A percentile compares a stretch with the other conserved stretches of the same genome.
phyloP scores from a whole-genome alignment of 1,140 invertebrate genomes.

The Cecropterus lyciades region DNA sequence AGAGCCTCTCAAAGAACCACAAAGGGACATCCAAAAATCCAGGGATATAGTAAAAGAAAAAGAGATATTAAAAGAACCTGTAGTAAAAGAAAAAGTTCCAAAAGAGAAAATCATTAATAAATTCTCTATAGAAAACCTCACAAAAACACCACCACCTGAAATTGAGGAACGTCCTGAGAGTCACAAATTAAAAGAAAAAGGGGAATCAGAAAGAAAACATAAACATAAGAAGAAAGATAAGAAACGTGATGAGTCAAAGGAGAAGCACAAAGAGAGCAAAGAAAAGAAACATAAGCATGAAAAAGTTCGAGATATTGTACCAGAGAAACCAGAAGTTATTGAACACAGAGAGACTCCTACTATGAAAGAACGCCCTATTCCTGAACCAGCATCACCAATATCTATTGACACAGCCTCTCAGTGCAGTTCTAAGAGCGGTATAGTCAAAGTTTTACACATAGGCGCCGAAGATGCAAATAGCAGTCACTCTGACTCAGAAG shows the following conservation, averaged over 20 bases:
- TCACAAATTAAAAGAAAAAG: constrained; percentile 79
- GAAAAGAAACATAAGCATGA: constrained; percentile 87
- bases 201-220: constrained; percentile 79
- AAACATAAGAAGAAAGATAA: constrained; percentile 85
- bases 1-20: constrained; percentile 76
- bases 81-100: constrained; percentile 73
- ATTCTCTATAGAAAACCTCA: constrained; percentile 79
- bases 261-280: constrained; percentile 84
- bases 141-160: constrained; percentile 71
- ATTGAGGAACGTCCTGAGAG: constrained; percentile 66
- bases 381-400: constrained; percentile 76
- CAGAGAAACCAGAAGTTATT: constrained; percentile 73
- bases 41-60: constrained; percentile 77
- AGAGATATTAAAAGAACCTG: constrained; percentile 67
- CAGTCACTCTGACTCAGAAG: constrained; percentile 77
- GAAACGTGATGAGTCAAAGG: constrained; percentile 81
- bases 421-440: constrained; percentile 80
- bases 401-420: constrained; percentile 81
- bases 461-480: constrained; percentile 68
- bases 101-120: constrained; percentile 77
- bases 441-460: constrained; percentile 62
- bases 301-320: constrained; percentile 77
- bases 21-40: constrained; percentile 71
- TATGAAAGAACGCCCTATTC: constrained; percentile 69
- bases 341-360: constrained; percentile 69